Conservation (phyloP, 1,140 invertebrate genomes). For the Drosophila oshimai region DNA sequence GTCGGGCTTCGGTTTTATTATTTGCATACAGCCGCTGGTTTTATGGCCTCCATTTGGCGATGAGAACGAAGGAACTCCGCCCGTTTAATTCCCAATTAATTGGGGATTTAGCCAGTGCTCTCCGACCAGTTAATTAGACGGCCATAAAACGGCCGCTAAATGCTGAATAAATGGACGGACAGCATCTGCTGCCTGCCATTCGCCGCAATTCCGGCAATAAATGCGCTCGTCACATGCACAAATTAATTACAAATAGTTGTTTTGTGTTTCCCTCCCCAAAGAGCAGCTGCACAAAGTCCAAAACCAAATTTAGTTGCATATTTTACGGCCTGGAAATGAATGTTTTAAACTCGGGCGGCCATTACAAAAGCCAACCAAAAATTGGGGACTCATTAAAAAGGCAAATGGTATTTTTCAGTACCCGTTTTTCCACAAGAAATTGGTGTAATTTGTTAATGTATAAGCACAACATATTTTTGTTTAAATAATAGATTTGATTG, state of each 20-base stretch:
- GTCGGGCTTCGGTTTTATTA: slow-evolving; percentile 52
- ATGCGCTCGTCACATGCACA: slow-evolving; percentile 35
- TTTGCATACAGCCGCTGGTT: slow-evolving; percentile 60
- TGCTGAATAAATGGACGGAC: neutral
- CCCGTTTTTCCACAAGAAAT: neutral
- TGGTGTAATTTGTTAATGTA: neutral
- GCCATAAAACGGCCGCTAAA: slow-evolving; percentile 45
- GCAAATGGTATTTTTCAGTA: slow-evolving; percentile 9
- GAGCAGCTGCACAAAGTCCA: neutral
- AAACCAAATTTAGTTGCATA: slow-evolving; percentile 35
- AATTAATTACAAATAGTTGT: slow-evolving; percentile 39
- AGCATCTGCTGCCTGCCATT: slow-evolving; percentile 4
- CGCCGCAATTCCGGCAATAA: slow-evolving; percentile 25
- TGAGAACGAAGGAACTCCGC: slow-evolving; percentile 1
- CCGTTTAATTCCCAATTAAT: slow-evolving; percentile 74
- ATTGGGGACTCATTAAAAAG: slow-evolving; percentile 23
- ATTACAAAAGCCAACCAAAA: slow-evolving; percentile 20
- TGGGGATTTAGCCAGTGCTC: slow-evolving; percentile 58
- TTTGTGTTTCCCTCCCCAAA: neutral
- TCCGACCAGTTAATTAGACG: slow-evolving; percentile 45
- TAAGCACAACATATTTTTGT: neutral
- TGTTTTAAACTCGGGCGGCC: neutral
- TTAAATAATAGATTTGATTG: too few species aligned
- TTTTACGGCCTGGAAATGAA: slow-evolving; percentile 24
- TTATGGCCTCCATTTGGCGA: slow-evolving; percentile 43